A percentile compares a stretch with the other conserved stretches of the same genome.
Evolutionary conservation across 2,113 vertebrate genomes (phyloP).

Genomic region (Prolemur simus): DNA sequence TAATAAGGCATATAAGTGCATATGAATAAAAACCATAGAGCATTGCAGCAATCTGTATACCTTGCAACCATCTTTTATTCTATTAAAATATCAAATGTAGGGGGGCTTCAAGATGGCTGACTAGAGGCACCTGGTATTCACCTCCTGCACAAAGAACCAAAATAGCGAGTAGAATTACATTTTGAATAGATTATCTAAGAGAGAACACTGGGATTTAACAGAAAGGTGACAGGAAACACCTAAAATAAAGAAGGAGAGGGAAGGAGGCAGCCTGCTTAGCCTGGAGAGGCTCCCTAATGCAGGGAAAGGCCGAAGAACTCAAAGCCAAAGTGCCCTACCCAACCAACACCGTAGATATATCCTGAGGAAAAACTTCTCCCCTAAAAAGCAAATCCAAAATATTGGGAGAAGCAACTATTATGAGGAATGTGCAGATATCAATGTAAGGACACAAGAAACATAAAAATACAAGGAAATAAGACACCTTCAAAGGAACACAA

Average conservation of each 20-base stretch:
- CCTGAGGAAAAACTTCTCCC: background rate
- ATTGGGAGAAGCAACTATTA: background rate
- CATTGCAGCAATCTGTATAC: background rate
- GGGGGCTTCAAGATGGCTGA: background rate
- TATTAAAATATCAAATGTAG: slow-evolving; percentile 8
- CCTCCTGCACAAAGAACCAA: background rate
- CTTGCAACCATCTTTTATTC: background rate
- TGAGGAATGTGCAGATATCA: background rate
- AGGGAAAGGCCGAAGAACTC: background rate
- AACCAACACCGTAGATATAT: background rate
- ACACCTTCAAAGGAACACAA: background rate
- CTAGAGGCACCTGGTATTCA: background rate
- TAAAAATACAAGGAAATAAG: background rate
- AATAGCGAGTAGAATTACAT: background rate
- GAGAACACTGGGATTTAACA: background rate
- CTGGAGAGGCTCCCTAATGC: background rate
- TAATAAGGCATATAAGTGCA: background rate
- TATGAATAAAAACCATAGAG: background rate
- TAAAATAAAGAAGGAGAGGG: background rate
- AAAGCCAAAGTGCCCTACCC: background rate
- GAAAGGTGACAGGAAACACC: background rate
- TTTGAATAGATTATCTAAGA: background rate
- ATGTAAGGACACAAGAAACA: background rate
- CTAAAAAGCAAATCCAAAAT: background rate
- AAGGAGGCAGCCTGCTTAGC: background rate